Conservation (phyloP, 2,797 vertebrate genomes). For the Apodemus agrarius region DNA sequence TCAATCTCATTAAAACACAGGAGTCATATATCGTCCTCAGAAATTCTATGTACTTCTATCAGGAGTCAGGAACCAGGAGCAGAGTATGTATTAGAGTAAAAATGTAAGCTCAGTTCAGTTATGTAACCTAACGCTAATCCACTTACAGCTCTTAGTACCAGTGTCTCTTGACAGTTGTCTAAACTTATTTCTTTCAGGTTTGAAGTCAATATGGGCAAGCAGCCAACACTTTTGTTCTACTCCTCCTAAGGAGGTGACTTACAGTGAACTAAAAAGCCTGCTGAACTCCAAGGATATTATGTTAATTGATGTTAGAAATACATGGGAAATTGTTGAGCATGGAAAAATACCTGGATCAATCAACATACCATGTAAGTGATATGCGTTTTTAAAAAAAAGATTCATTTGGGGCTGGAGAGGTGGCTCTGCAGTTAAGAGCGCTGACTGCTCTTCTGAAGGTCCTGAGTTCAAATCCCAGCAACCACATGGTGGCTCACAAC, state of each 20-base stretch:
- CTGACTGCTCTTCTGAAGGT: too few species aligned
- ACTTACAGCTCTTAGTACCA: not conserved
- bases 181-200: constrained; percentile 80
- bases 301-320: constrained; percentile 95
- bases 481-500: too few species aligned
- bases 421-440: too few species aligned
- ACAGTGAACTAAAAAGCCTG: constrained; percentile 91
- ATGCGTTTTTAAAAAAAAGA: constrained; percentile 28
- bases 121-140: not conserved
- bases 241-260: constrained; percentile 85
- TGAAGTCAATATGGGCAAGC: constrained; percentile 49
- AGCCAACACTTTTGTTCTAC: constrained; percentile 76
- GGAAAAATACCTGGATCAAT: constrained; percentile 93
- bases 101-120: not conserved
- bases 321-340: constrained; percentile 92
- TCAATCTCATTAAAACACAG: not conserved
- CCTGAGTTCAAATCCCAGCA: too few species aligned
- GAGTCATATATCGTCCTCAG: not conserved
- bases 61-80: not conserved
- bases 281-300: constrained; percentile 85
- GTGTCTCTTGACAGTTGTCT: constrained; percentile 18
- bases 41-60: not conserved
- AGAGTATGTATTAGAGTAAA: constrained; percentile 4
- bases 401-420: too few species aligned
- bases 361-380: constrained; percentile 93